Evolutionary conservation across 2,113 vertebrate species (phyloP).

Genomic region (Choloepus hoffmanni): DNA sequence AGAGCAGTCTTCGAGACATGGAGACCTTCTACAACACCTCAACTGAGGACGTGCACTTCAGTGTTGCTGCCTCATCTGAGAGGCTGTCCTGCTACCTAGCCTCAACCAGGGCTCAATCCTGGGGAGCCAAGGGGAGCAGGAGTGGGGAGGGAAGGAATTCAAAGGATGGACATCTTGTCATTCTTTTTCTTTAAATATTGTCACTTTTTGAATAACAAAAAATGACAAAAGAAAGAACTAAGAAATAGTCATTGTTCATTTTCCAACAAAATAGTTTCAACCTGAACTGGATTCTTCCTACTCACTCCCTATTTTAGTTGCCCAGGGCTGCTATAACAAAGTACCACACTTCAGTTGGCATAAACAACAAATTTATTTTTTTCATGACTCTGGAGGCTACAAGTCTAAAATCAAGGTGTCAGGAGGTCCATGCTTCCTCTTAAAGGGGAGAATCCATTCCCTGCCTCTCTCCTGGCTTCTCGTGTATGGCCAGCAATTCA

Average conservation of each 20-base stretch:
- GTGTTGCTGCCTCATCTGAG: constrained; percentile 93
- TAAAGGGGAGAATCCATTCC: no score
- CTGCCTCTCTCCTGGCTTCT: no score
- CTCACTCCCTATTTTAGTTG: background rate
- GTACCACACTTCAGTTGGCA: no score
- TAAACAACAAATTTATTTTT: no score
- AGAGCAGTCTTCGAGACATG: constrained; percentile 93
- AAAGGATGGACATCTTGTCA: constrained; percentile 83
- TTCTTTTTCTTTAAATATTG: constrained; percentile 83
- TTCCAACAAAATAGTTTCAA: background rate
- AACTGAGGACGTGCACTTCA: constrained; percentile 95
- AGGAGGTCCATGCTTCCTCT: no score
- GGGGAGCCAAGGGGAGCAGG: constrained; percentile 63
- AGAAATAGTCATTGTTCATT: constrained; percentile 16
- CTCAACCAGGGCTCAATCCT: constrained; percentile 49
- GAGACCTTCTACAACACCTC: constrained; percentile 96
- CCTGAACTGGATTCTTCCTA: background rate
- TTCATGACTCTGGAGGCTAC: no score
- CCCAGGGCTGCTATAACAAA: no score
- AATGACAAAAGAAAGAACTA: constrained; percentile 81
- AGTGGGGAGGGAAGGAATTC: constrained; percentile 79
- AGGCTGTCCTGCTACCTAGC: constrained; percentile 43
- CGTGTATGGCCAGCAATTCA: no score
- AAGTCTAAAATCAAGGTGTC: no score
- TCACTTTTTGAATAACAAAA: constrained; percentile 81